These are phyloP conservation scores for Nasua narica DNA, from an alignment of 2,797 vertebrate species.

Conservation along the genomic window DNA sequence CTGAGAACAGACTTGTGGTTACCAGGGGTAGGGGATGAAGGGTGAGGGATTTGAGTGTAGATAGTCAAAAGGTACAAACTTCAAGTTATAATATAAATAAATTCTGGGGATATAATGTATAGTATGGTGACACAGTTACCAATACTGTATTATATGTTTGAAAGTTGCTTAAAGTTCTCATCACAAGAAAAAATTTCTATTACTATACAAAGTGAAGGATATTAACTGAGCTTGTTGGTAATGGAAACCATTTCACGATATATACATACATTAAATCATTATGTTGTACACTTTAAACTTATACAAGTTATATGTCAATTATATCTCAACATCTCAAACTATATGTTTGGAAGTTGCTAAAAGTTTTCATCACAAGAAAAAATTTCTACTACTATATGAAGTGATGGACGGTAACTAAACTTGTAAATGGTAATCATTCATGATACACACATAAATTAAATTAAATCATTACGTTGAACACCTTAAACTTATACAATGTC, in stretches of 20 bases:
- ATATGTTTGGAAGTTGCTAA: neutral
- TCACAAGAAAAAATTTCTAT: neutral
- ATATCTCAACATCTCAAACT: no score
- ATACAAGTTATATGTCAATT: neutral
- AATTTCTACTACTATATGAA: neutral
- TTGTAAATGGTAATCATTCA: neutral
- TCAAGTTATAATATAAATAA: neutral
- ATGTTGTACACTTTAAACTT: neutral
- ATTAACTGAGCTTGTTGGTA: neutral
- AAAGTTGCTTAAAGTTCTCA: neutral
- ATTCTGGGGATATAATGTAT: neutral
- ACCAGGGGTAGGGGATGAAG: neutral
- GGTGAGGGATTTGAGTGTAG: neutral
- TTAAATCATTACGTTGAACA: neutral
- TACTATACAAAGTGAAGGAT: neutral
- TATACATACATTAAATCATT: neutral
- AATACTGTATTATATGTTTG: neutral
- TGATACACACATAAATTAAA: neutral
- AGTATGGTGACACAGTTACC: neutral
- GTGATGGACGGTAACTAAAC: neutral
- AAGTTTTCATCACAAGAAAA: neutral
- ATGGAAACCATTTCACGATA: neutral
- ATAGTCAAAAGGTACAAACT: neutral
- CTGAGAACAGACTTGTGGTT: neutral
- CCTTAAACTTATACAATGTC: neutral